These are phyloP conservation scores for Aphodius sticticus DNA, from an alignment of 2,888 invertebrate genomes.

Conservation along the genomic window DNA sequence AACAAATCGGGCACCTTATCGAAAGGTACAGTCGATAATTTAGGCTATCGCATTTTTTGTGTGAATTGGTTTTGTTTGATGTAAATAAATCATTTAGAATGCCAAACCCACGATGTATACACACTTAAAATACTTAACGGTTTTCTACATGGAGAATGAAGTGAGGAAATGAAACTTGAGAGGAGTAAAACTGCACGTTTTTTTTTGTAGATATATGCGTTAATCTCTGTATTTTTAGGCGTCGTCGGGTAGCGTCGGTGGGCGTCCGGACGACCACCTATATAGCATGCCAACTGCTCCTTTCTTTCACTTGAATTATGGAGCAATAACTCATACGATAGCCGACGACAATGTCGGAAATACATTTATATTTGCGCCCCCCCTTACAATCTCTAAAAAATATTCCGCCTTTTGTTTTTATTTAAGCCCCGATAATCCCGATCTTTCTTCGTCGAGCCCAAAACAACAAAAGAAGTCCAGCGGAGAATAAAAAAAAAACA, in stretches of 20 bases:
- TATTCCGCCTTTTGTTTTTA: conserved; percentile 33
- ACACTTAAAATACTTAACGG: neutral
- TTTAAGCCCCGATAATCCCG: conserved; percentile 21
- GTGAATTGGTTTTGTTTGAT: neutral
- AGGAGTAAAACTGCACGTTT: neutral
- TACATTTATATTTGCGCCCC: conserved; percentile 52
- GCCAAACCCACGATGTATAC: neutral
- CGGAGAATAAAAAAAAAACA: neutral
- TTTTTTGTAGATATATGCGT: conserved; percentile 6
- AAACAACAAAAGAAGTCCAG: neutral
- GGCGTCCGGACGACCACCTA: conserved; percentile 56
- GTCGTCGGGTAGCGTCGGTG: conserved; percentile 43
- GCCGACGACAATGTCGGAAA: conserved; percentile 57
- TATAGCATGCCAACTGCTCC: conserved; percentile 56
- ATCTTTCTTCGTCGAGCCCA: neutral
- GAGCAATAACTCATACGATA: conserved; percentile 58
- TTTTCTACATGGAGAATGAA: neutral
- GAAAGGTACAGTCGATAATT: neutral
- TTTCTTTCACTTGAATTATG: conserved; percentile 59
- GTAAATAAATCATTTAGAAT: neutral
- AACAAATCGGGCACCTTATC: neutral
- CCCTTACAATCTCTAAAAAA: conserved; percentile 37
- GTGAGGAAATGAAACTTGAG: neutral
- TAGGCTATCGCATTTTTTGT: neutral
- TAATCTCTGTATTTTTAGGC: conserved; percentile 33